Base-by-base conservation (phyloP, 2,888 invertebrate species). In the Calliopum simillimum region DNA sequence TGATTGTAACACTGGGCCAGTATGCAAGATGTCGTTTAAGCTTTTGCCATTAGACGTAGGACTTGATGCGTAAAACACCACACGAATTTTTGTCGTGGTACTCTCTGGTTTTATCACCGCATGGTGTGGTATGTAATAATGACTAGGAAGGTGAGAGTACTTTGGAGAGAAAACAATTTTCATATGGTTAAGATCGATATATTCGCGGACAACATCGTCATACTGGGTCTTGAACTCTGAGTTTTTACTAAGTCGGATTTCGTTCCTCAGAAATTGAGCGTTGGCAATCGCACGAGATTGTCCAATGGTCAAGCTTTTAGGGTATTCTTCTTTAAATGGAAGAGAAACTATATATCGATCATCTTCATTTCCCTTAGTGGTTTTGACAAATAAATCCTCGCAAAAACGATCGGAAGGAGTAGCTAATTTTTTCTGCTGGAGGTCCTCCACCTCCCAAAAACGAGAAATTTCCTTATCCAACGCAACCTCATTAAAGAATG, bases 101-200 rank as follows among this genome's bases (percentile, higher is more conserved):
- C n/a, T n/a, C n/a, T n/a, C n/a, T n/a, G n/a, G n/a, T n/a, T n/a
- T n/a, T n/a, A 55, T 8, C 6, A n/a, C n/a, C n/a, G n/a, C n/a
- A n/a, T 62, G 61, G 8, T 71, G 64, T 12, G 68, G 71, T 4
- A 71, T 12, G 23, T 65, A 71, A 14, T 68, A 71, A 6, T 59
- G 47, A 3, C 19, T 44, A 4, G 25, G 23, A n/a, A 19, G n/a
- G 6, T 8, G 5, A 5, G 11, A 6, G 2, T 11, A 21, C 19
- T 53, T 44, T 5, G 65, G 65, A 16, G 11, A 3, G 5, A 43
- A n/a, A 14, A 56, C 43, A 41, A 13, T 43, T 14, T 25, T 6
- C 23, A 49, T 61, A 3, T 59, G 71, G 23, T 19, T 19, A 13
- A 59, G 19, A 4, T 68, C 8, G 5, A 58, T 2, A 53, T 71